Evolutionary conservation across 1,140 invertebrate genomes (phyloP).

Genomic region (Magallana ariakensis): DNA sequence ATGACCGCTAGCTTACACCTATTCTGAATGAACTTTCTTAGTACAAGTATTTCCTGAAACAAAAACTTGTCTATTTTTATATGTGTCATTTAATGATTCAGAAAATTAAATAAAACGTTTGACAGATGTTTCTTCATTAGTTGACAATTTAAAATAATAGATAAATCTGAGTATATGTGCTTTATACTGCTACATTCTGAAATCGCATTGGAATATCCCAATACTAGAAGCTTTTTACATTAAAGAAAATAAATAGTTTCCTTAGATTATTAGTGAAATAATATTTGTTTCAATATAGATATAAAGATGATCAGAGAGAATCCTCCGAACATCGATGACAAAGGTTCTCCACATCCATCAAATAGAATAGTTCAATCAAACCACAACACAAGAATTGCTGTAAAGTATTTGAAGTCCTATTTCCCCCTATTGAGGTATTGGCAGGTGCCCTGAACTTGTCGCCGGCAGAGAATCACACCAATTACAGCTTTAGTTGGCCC

Average conservation of each 20-base stretch:
- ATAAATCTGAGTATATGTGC: too few species aligned
- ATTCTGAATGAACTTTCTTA: not conserved
- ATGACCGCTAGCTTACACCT: not conserved
- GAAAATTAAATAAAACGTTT: not conserved
- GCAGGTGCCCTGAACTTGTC: not conserved
- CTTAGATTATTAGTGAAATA: too few species aligned
- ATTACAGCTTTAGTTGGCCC: not conserved
- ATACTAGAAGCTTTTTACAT: too few species aligned
- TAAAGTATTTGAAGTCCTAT: not conserved
- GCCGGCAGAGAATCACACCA: not conserved
- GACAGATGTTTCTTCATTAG: not conserved
- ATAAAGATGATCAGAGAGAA: not conserved
- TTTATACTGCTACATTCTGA: too few species aligned
- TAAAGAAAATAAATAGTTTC: too few species aligned
- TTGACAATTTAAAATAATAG: too few species aligned
- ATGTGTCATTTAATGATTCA: slow-evolving; percentile 24
- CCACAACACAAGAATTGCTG: slow-evolving; percentile 31
- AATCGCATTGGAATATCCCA: too few species aligned
- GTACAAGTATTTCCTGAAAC: slow-evolving; percentile 38
- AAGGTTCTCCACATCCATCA: not conserved
- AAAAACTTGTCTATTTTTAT: slow-evolving; percentile 22
- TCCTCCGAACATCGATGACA: not conserved
- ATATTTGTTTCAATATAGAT: too few species aligned
- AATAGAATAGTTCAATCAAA: not conserved
- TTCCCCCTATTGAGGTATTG: slow-evolving; percentile 23